Base-by-base conservation (phyloP, 1,140 invertebrate genomes). In the Lycorma delicatula region DNA sequence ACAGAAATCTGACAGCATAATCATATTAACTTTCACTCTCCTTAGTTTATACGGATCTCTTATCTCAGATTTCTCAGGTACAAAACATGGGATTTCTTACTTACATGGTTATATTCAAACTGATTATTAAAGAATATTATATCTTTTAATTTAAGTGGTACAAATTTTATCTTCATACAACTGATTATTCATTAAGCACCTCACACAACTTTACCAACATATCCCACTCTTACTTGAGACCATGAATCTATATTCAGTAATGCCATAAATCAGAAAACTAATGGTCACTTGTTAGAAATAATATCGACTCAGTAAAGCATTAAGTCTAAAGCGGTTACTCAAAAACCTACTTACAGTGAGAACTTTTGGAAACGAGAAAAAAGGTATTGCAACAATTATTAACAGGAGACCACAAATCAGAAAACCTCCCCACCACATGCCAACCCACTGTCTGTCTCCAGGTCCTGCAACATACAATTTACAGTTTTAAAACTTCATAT, bases 401-500 rank as follows among this genome's bases (percentile, higher is more conserved):
- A 92, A 78, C 0, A 93, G 74, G 11, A 88, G 68, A 1, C 89
- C 90, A 56, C 88, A 86, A 0, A 93, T 76, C 2, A 94, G 69
- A 69, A 94, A 95, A 13, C 91, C 91, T 18, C 92, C 86, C 93
- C 93, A 96, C 93, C 93, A 96, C 79, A 93, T 91, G 20, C 93
- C 92, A 18, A 96, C 86, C 89, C 91, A 94, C 46, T 86, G 79
- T 58, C 86, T 84, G 71, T 91, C 89, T 20, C 82, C 83, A 6
- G 87, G 81, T 77, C 83, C 86, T 87, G 66, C 28, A 66, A 66
- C 63, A 56, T 48, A 60, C 53, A 64, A 56, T 3, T 3, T n/a
- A 38, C 13, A 38, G 9, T 34, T 34, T 34, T n/a, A 3, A n/a
- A 38, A n/a, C 20, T 7, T n/a, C 2, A 3, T 3, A 7, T 26